A percentile compares a stretch with the other conserved stretches of the same genome.
Conservation (phyloP, 1,140 invertebrate genomes). For the Euwallacea similis region DNA sequence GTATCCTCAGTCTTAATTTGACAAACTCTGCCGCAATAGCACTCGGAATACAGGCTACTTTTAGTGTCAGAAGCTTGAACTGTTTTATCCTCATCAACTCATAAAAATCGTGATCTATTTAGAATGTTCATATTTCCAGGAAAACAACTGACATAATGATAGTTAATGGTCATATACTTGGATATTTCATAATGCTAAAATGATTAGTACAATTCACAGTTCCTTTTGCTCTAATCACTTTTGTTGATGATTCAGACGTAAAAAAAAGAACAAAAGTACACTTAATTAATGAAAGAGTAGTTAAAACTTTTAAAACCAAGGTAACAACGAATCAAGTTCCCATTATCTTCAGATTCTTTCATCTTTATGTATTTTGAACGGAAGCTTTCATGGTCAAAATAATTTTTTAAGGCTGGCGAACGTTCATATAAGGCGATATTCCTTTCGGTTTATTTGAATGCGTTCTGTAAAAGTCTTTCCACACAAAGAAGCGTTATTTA, state of each 20-base stretch:
- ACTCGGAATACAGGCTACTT: too few species aligned
- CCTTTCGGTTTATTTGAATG: conserved; percentile 3
- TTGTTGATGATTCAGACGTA: conserved; percentile 20
- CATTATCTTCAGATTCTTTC: conserved; percentile 31
- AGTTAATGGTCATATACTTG: background rate
- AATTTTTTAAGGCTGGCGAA: conserved; percentile 22
- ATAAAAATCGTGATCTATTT: too few species aligned
- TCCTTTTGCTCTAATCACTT: conserved; percentile 20
- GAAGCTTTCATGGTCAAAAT: conserved; percentile 33
- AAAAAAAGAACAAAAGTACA: conserved; percentile 25
- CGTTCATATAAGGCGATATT: conserved; percentile 17
- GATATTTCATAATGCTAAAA: conserved; percentile 17
- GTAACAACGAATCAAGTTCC: conserved; percentile 29
- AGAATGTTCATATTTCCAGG: too few species aligned
- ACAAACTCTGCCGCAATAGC: background rate
- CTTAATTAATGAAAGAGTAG: conserved; percentile 31
- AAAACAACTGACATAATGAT: background rate
- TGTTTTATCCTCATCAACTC: too few species aligned
- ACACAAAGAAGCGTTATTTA: too few species aligned
- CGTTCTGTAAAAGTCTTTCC: background rate
- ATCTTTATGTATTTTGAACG: conserved; percentile 32
- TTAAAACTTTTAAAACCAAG: conserved; percentile 30
- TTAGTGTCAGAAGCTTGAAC: too few species aligned
- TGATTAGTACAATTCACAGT: conserved; percentile 14
- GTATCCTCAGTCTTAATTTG: conserved; percentile 10